Evolutionary conservation across 2,113 vertebrate species (phyloP).

Genomic region (Sceloporus undulatus): DNA sequence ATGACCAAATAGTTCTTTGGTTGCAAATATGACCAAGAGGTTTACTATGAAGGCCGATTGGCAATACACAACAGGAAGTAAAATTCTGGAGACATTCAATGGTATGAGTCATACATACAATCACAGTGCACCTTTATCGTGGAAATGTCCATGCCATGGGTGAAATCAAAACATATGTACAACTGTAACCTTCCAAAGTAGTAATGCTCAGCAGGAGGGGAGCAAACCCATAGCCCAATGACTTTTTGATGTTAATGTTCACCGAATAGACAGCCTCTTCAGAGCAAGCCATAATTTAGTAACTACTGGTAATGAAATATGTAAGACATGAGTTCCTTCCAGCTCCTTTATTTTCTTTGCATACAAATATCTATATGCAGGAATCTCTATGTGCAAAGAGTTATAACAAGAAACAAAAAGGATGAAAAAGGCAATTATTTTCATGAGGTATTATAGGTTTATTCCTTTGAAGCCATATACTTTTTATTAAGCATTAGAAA

Average conservation of each 20-base stretch:
- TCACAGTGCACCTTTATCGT: neutral
- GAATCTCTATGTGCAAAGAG: neutral
- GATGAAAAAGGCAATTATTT: slow-evolving; percentile 5
- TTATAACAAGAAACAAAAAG: neutral
- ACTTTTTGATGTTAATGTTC: neutral
- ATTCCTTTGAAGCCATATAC: slow-evolving; percentile 59
- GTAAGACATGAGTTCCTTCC: neutral
- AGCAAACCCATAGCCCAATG: neutral
- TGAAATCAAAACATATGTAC: neutral
- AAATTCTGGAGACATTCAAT: neutral
- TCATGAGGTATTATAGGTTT: slow-evolving; percentile 67
- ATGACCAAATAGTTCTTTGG: neutral
- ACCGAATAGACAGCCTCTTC: neutral
- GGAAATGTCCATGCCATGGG: neutral
- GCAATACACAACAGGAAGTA: too few species aligned
- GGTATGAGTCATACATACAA: neutral
- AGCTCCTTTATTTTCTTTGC: neutral
- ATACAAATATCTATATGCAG: neutral
- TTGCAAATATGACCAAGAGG: neutral
- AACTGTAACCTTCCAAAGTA: too few species aligned
- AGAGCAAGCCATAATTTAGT: neutral
- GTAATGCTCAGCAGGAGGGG: neutral
- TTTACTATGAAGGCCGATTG: neutral
- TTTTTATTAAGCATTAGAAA: slow-evolving; percentile 65
- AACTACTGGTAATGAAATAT: neutral